Conservation (phyloP, 2,113 vertebrate species). For the Strix aluco region DNA sequence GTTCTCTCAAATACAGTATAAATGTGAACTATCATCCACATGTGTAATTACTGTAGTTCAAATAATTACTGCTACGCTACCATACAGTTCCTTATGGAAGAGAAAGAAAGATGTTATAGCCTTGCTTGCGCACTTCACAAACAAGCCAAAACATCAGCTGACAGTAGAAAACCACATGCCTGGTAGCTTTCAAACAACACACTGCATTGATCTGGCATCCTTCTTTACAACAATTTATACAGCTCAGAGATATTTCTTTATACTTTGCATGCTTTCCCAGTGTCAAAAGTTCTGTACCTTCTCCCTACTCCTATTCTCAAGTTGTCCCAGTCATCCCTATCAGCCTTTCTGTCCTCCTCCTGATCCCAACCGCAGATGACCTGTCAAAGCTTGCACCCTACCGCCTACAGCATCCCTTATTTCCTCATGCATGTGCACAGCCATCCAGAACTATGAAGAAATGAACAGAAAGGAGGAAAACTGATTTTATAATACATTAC, state of each 20-base stretch:
- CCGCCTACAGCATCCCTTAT: background rate
- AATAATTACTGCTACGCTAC: background rate
- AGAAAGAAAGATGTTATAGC: background rate
- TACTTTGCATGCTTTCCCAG: background rate
- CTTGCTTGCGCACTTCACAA: background rate
- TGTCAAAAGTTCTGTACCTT: background rate
- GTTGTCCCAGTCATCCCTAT: background rate
- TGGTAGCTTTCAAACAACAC: background rate
- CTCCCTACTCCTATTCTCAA: background rate
- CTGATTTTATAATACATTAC: background rate
- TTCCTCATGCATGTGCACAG: background rate
- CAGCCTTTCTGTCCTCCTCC: background rate
- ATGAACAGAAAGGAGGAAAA: background rate
- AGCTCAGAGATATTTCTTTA: background rate
- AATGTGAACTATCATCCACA: background rate
- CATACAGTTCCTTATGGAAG: background rate
- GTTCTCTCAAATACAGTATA: background rate
- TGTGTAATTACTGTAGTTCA: fast-evolving
- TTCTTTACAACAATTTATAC: background rate
- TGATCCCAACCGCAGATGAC: background rate
- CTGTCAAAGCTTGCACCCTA: background rate
- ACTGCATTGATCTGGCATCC: background rate
- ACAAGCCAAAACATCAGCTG: background rate
- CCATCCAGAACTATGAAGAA: background rate
- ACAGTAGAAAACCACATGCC: background rate